Percentiles rank a stretch among this genome's conserved stretches.
These are phyloP conservation scores for Malthinus seriepunctatus DNA, from an alignment of 2,888 invertebrate species.

Conservation along the genomic window DNA sequence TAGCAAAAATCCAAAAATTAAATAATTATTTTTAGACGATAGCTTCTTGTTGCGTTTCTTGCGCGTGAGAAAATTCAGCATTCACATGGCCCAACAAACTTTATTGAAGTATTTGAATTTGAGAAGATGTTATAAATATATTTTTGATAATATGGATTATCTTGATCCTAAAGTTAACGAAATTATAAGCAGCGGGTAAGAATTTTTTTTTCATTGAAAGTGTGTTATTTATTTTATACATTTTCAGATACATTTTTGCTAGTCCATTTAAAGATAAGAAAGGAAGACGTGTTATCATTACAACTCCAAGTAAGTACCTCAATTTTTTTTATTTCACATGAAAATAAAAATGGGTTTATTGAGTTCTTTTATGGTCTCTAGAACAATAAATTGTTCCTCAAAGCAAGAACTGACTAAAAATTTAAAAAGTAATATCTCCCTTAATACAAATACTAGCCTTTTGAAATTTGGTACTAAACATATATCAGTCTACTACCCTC, in stretches of 20 bases:
- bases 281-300: slow-evolving; percentile 74
- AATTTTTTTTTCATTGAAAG: slow-evolving; percentile 6
- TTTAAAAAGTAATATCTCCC: too few relatives aligned
- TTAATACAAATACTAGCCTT: too few relatives aligned
- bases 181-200: slow-evolving; percentile 69
- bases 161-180: slow-evolving; percentile 64
- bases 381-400: too few relatives aligned
- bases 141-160: slow-evolving; percentile 68
- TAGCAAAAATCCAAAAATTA: not conserved
- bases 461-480: too few relatives aligned
- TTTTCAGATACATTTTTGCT: slow-evolving; percentile 69
- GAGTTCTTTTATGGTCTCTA: too few relatives aligned
- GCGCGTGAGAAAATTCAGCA: slow-evolving; percentile 76
- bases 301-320: slow-evolving; percentile 37
- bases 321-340: not conserved
- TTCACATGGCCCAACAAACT: slow-evolving; percentile 78
- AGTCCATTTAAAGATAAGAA: slow-evolving; percentile 73
- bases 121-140: slow-evolving; percentile 68
- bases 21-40: slow-evolving; percentile 61
- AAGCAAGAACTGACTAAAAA: too few relatives aligned
- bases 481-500: too few relatives aligned
- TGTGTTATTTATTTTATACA: slow-evolving; percentile 8
- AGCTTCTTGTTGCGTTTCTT: slow-evolving; percentile 75
- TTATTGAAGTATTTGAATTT: slow-evolving; percentile 78
- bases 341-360: too few relatives aligned